phyloP scores from a whole-genome alignment of 2,888 invertebrate species.

The Conchocele bisecta region DNA sequence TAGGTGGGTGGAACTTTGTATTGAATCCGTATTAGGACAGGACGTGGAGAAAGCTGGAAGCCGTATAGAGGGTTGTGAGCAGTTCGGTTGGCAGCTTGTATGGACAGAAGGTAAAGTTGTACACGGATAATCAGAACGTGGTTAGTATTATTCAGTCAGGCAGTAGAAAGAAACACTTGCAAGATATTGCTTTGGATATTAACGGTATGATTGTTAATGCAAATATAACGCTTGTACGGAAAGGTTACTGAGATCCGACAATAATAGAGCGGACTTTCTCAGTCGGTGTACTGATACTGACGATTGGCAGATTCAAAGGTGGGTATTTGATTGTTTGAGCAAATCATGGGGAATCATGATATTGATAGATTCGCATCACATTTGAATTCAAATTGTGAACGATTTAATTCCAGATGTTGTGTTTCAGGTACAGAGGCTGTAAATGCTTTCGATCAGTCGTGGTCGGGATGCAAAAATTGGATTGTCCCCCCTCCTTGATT shows the following conservation, averaged over 20 bases:
- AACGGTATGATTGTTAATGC: constrained; percentile 25
- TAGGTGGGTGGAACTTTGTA: not conserved
- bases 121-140: constrained; percentile 12
- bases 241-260: constrained; percentile 44
- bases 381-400: constrained; percentile 46
- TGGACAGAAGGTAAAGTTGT: constrained; percentile 8
- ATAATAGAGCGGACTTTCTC: constrained; percentile 44
- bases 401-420: constrained; percentile 51
- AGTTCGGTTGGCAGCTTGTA: constrained; percentile 10
- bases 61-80: constrained; percentile 31
- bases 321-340: constrained; percentile 37
- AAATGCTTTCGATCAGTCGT: constrained; percentile 33
- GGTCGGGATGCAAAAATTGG: constrained; percentile 40
- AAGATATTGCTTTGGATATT: constrained; percentile 34
- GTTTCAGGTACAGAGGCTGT: constrained; percentile 30
- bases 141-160: constrained; percentile 3
- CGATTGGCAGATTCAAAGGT: constrained; percentile 47
- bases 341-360: constrained; percentile 39
- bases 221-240: constrained; percentile 22
- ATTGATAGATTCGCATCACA: constrained; percentile 48
- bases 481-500: constrained; percentile 52
- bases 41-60: constrained; percentile 50
- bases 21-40: constrained; percentile 21
- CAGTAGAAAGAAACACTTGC: constrained; percentile 26
- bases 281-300: constrained; percentile 45